Base-by-base conservation (phyloP, 1,140 invertebrate genomes). In the Wasmannia auropunctata region DNA sequence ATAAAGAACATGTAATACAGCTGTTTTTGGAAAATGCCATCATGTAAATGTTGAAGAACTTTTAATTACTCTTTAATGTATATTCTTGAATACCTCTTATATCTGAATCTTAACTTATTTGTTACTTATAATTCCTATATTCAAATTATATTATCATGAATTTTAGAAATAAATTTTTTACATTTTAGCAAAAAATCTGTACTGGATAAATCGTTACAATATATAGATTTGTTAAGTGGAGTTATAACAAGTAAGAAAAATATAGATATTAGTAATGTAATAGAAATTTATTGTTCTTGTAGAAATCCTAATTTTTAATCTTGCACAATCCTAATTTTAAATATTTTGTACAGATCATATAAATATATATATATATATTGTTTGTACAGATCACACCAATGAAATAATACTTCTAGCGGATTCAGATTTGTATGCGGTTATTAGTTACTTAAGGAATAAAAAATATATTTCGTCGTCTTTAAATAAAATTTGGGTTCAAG, bases 391-490 rank as follows among this genome's bases (percentile, higher is more conserved):
- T 63, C 8, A 34, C 8, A 37, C 6, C 3, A 76, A 7, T 62
- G 54, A 76, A 76, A 40, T 76, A 8, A 60, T 76, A 76, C 16
- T 76, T 60, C 6, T 60, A 10, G 22, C 16, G 19, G 74, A 76
- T 28, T 43, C 74, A 28, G 74, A 76, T 28, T 62, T 76, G 22
- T 14, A 76, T 62, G 74, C 74, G 11, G 74, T n/a, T 19, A 76
- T 62, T 19, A n/a, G 8, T 1, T 76, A 31, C 6, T 62, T 76
- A 8, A 76, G 6, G 19, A 7, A 14, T 51, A 10, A 5, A 31
- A n/a, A n/a, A n/a, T n/a, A n/a, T n/a, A n/a, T 1, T 14, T 46
- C 6, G n/a, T n/a, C 7, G 8, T 28, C 16, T 58, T 25, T 25
- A n/a, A 10, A 46, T 19, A 34, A 31, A 80, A 49, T 80, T 16